Base-by-base conservation (phyloP, 1,140 invertebrate species). In the Dendrolimus kikuchii region DNA sequence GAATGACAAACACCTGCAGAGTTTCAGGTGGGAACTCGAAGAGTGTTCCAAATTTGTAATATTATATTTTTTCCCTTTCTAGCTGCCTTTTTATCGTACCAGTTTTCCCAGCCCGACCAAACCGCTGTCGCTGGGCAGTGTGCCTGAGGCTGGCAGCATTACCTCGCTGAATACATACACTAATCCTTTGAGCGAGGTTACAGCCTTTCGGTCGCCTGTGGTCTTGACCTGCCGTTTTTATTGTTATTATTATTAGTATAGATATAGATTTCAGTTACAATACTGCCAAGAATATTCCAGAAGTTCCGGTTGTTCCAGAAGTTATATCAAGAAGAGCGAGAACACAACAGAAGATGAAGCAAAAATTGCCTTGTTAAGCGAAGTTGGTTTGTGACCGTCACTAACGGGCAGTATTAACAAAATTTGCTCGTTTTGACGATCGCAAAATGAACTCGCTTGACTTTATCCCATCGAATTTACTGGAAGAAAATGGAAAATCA, bases 321-420 rank as follows among this genome's bases (percentile, higher is more conserved):
- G 0, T 39, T 4, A 38, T 38, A 37, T 38, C 7, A 55, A 44
- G 49, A 6, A 51, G 9, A 9, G 36, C 53, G 39, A 38, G 44
- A 51, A 57, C 7, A 49, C 40, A 51, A 10, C 37, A 49, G 2
- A 47, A n/a, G 5, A 5, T 7, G 53, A 49, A 55, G 40, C n/a
- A 40, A 44, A 7, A 23, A 50, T 42, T 5, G n/a, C 36, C 7
- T 60, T 81, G 81, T 88, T 85, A 86, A 72, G 84, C 87, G 87
- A 87, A 81, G 86, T 88, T 88, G 84, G 86, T 88, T 88, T 88
- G 87, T 88, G 87, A 88, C 87, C 87, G 87, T 87, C 87, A 88
- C 86, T 88, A 88, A 88, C 85, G 85, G 85, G 87, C 87, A 88
- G 85, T 88, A 60, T 56, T 66, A 38, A 23, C 7, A 46, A 47